Base-by-base conservation (phyloP, 64 coral and sea anemone genomes). In the Platygyra sinensis region DNA sequence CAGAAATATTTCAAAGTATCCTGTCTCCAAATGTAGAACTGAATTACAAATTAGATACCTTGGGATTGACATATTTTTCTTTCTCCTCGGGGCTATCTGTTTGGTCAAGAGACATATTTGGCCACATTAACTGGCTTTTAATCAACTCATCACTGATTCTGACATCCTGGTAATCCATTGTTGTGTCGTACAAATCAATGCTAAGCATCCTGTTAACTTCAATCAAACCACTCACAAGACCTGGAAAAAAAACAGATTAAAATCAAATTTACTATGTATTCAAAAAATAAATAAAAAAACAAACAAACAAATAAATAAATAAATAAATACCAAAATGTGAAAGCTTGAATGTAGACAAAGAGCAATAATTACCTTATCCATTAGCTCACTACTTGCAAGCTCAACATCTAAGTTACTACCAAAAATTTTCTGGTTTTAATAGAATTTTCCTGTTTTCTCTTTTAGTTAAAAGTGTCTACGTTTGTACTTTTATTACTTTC, bases 151-250 rank as follows among this genome's bases (percentile, higher is more conserved):
- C 55, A 42, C 83, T 75, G 38, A 99, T 99, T 27, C 63, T 33
- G 16, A 99, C 76, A 55, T 99, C 94, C 46, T 96, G 86, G 22
- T 94, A 92, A 24, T 60, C 72, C 11, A 89, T 93, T 13, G 91
- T 93, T 39, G 97, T 99, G 55, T 99, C 97, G 36, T 93, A 99
- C 36, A 99, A 75, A 61, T 96, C 91, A 71, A 99, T 33, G 22
- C 46, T 87, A 62, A 79, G 79, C 30, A 92, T 55, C 61, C 50
- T 92, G 73, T 71, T 72, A 2, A 87, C 82, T 73, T 92, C 46
- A 8, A 15, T 46, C 28, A 67, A 59, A 46, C 89, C 81, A 85
- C 63, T 85, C 63, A 85, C 81, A 52, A 85, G 81, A 72, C 62
- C 81, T 85, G 63, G 42, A 46, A 46, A 5, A n/a, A 5, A 46